Base-by-base conservation (phyloP, 2,113 vertebrate genomes). In the Ctenomys sociabilis region DNA sequence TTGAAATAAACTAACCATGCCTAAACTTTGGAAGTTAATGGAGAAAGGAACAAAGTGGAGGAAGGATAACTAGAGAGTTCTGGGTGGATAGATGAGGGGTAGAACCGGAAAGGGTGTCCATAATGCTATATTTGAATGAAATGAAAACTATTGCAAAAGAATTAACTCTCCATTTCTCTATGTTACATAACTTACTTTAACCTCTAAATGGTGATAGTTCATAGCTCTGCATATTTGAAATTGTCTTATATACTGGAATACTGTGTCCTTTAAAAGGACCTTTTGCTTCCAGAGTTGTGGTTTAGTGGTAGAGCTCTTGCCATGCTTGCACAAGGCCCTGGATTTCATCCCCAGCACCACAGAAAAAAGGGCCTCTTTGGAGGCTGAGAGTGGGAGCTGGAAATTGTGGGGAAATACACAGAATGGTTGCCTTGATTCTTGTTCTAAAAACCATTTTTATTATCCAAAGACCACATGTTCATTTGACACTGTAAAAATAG, bases 401-500 rank as follows among this genome's bases (percentile, higher is more conserved):
- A 32, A 21, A 32, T 81, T 66, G 28, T 95, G 5, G 45, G 21
- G 45, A 16, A 81, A 61, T 88, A 43, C 28, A 24, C 61, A 88
- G 66, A 95, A 80, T 43, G 49, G 54, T 85, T 80, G 49, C 4
- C n/a, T 94, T 26, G 82, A 21, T 90, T 93, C 30, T 83, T 94
- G 16, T 77, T 93, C 91, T 21, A 83, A 49, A 89, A 94, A 90
- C 10, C 22, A 40, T 80, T 93, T 96, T 94, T 72, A 80, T 95
- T 59, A 92, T 88, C 32, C 75, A 96, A 96, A 88, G 64, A 97
- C 70, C n/a, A 72, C n/a, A 95, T 52, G 16, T 26, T 84, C 49
- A 68, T 89, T 84, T n/a, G 16, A 77, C 37, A 32, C 85, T 83
- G 3, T 80, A 92, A 93, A 95, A 93, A 89, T 88, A 93, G n/a